Percentiles rank a stretch among this genome's conserved stretches.
phyloP scores from a whole-genome alignment of 2,888 invertebrate species.

The Orthonevra nobilis region DNA sequence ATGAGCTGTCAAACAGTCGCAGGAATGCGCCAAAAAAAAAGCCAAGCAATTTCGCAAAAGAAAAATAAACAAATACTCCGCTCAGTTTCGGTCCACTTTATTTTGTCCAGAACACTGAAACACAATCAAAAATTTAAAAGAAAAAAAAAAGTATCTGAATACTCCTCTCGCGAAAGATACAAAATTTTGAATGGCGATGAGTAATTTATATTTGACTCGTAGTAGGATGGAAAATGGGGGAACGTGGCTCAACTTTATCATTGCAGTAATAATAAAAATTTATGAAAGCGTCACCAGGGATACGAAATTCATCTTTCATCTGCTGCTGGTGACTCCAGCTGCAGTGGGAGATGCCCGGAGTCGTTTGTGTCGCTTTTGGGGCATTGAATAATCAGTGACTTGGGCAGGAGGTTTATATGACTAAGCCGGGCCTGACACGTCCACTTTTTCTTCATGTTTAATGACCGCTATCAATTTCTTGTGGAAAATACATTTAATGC shows the following conservation, averaged over 20 bases:
- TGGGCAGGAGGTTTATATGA: background rate
- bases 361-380: too few species aligned
- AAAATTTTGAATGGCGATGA: constrained; percentile 21
- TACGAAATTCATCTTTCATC: constrained; percentile 34
- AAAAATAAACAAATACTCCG: constrained; percentile 13
- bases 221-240: too few species aligned
- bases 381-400: constrained; percentile 14
- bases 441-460: constrained; percentile 28
- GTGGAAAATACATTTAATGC: too few species aligned
- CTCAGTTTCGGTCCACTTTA: constrained; percentile 53
- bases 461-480: constrained; percentile 21
- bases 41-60: background rate
- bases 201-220: constrained; percentile 32
- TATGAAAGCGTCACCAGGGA: constrained; percentile 40
- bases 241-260: background rate
- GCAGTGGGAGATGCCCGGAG: background rate
- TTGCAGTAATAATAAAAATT: constrained; percentile 38
- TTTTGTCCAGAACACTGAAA: constrained; percentile 23
- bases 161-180: background rate
- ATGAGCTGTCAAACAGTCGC: constrained; percentile 57
- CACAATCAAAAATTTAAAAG: too few species aligned
- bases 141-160: background rate
- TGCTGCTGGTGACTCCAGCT: too few species aligned
- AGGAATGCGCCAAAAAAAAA: constrained; percentile 46
- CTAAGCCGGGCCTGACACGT: background rate